A percentile compares a stretch with the other conserved stretches of the same genome.
Conservation (phyloP, 2,888 invertebrate species). For the Epistrophe eligans region DNA sequence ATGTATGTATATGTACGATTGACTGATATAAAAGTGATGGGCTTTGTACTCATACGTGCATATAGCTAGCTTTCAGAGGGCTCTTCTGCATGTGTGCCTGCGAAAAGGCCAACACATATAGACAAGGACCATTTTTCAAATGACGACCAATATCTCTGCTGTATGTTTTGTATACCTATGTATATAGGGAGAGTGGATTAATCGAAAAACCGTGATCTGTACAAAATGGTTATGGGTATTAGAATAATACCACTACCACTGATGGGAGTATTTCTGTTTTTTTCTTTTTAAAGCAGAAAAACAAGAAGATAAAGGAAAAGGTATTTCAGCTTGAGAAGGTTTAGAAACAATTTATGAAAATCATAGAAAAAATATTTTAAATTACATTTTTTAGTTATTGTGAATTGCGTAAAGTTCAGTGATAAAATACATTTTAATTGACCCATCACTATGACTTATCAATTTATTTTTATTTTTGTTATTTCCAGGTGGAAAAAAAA, state of each 20-base stretch:
- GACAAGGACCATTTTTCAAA: slow-evolving; percentile 35
- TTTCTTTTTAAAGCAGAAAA: not conserved
- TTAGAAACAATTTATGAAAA: not conserved
- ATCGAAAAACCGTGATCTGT: slow-evolving; percentile 44
- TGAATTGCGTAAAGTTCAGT: too few species aligned
- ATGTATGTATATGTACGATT: slow-evolving; percentile 27
- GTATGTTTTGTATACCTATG: too few species aligned
- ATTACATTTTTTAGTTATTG: too few species aligned
- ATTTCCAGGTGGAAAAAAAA: too few species aligned
- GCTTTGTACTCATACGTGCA: slow-evolving; percentile 18
- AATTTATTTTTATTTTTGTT: too few species aligned
- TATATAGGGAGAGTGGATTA: slow-evolving; percentile 55
- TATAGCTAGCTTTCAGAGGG: slow-evolving; percentile 12
- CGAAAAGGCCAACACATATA: slow-evolving; percentile 34
- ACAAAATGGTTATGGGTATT: slow-evolving; percentile 28
- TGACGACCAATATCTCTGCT: slow-evolving; percentile 1
- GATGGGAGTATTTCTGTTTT: not conserved
- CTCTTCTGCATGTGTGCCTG: slow-evolving; percentile 37
- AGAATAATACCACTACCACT: slow-evolving; percentile 29
- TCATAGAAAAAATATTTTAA: not conserved
- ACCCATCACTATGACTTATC: too few species aligned
- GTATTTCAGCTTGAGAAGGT: not conserved
- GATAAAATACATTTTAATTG: too few species aligned
- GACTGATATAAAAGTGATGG: slow-evolving; percentile 37
- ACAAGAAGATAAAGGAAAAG: not conserved